Evolutionary conservation across 2,888 invertebrate genomes (phyloP), one percentile per base, ranked within the genome.

Genomic region (Ormyrus labotus): DNA sequence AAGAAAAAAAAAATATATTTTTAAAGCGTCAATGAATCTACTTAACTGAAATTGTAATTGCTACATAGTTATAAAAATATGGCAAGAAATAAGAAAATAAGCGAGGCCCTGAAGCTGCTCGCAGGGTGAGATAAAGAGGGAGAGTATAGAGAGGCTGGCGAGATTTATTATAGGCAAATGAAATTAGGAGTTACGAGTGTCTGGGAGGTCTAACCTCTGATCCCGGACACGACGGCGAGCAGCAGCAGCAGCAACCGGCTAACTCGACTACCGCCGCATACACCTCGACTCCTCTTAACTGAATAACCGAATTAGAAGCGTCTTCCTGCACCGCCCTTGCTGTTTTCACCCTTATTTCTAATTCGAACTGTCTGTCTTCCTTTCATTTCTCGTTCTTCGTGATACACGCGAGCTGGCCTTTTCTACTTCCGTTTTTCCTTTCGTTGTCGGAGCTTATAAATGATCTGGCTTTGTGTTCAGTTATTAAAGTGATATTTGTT

Each of bases 161-260:
- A 75, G 85, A 87, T 86, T 87, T 87, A 87, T 88, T 84, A 86
- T 85, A 84, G 84, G 84, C 81, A 87, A 87, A 87, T 86, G 83
- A 85, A 87, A 87, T 88, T 87, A 86, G 81, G 81, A 85, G 85
- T 85, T 85, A 83, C 84, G 85, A 86, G 85, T 84, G 83, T 84
- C 83, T 83, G 65, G 82, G 83, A 58, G 61, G 34, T 34, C 34
- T 48, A 85, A 85, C 84, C 86, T 85, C 85, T 85, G 85, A 83
- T 81, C 69, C 80, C 82, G 81, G 48, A 68, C 60, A 13, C 70
- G 19, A 67, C 65, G 55, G 83, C 83, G 34, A 34, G 34, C 34
- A 34, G 34, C 34, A 34, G 34, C 34, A 34, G 34, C 34, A 34
- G 34, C 19, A 19, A 19, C 34, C 34, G 83, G 85, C 68, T 86